These are phyloP conservation scores for Megaleporinus macrocephalus DNA, from an alignment of 2,113 vertebrate genomes.

Conservation along the genomic window DNA sequence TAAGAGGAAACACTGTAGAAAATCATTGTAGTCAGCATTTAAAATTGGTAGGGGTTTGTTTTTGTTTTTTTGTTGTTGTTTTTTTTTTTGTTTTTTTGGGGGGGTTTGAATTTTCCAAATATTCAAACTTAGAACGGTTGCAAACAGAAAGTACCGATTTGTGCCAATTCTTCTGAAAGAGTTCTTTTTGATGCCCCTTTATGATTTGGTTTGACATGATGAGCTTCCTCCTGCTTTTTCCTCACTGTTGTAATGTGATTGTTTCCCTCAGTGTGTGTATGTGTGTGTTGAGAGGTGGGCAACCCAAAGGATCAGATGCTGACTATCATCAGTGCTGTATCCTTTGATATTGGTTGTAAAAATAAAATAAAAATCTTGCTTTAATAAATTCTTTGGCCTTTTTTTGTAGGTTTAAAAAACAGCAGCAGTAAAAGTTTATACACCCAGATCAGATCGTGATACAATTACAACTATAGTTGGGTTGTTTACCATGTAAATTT, in stretches of 20 bases:
- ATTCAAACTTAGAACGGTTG: background rate
- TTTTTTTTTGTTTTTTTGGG: slow-evolving; percentile 41
- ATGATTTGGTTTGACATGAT: slow-evolving; percentile 59
- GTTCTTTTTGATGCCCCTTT: slow-evolving; percentile 57
- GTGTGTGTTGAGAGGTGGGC: slow-evolving; percentile 42
- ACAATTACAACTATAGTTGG: no score
- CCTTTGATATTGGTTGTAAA: slow-evolving; percentile 64
- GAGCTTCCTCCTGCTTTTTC: slow-evolving; percentile 41
- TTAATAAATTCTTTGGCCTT: slow-evolving; percentile 52
- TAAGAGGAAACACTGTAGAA: background rate
- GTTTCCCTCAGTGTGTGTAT: background rate
- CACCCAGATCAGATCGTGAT: no score
- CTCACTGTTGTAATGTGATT: slow-evolving; percentile 46
- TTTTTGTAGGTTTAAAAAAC: background rate
- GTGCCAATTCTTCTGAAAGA: slow-evolving; percentile 65
- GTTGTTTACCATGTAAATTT: no score
- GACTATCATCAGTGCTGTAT: slow-evolving; percentile 55
- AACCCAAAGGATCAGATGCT: slow-evolving; percentile 57
- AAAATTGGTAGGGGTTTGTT: no score
- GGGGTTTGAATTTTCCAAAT: background rate
- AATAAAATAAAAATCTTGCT: slow-evolving; percentile 66
- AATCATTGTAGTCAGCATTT: slow-evolving; percentile 9
- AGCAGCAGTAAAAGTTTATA: no score
- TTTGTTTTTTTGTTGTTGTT: background rate
- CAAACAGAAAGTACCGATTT: slow-evolving; percentile 22